Percentiles rank a stretch among this genome's conserved stretches.
Conservation (phyloP, 2,888 invertebrate species). For the Selenia dentaria region DNA sequence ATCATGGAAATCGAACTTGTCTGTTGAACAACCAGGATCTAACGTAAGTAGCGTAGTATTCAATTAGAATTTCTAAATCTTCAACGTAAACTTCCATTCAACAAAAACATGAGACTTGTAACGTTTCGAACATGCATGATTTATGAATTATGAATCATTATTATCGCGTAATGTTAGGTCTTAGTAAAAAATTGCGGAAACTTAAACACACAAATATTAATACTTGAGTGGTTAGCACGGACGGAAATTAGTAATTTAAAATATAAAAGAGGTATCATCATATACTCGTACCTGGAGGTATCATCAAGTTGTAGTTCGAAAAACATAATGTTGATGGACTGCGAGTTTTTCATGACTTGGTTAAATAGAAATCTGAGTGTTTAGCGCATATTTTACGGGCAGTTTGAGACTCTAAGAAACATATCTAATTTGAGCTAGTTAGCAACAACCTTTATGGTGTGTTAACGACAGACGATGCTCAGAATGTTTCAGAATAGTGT, state of each 20-base stretch:
- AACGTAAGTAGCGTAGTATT: too few relatives aligned
- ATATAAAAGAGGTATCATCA: slow-evolving; percentile 22
- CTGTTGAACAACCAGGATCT: too few relatives aligned
- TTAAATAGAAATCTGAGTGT: slow-evolving; percentile 9
- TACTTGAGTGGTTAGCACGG: slow-evolving; percentile 20
- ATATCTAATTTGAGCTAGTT: slow-evolving; percentile 1
- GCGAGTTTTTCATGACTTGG: slow-evolving; percentile 4
- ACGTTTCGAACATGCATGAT: slow-evolving; percentile 22
- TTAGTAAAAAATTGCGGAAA: slow-evolving; percentile 32
- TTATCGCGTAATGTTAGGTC: slow-evolving; percentile 27
- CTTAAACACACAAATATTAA: slow-evolving; percentile 24
- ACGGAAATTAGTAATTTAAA: slow-evolving; percentile 30
- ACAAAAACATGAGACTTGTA: slow-evolving; percentile 20
- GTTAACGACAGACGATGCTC: slow-evolving; percentile 26
- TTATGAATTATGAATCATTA: slow-evolving; percentile 23
- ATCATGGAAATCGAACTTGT: too few relatives aligned
- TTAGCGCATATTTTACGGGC: slow-evolving; percentile 5
- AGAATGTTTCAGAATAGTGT: slow-evolving; percentile 36
- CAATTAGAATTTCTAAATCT: background rate
- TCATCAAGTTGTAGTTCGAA: slow-evolving; percentile 16
- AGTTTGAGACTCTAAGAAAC: slow-evolving; percentile 16
- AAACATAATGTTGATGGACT: slow-evolving; percentile 18
- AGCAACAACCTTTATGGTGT: slow-evolving; percentile 10
- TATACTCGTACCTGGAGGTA: slow-evolving; percentile 10
- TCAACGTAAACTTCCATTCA: slow-evolving; percentile 7